Evolutionary conservation across 2,797 vertebrate genomes (phyloP).

Genomic region (Prionace glauca): DNA sequence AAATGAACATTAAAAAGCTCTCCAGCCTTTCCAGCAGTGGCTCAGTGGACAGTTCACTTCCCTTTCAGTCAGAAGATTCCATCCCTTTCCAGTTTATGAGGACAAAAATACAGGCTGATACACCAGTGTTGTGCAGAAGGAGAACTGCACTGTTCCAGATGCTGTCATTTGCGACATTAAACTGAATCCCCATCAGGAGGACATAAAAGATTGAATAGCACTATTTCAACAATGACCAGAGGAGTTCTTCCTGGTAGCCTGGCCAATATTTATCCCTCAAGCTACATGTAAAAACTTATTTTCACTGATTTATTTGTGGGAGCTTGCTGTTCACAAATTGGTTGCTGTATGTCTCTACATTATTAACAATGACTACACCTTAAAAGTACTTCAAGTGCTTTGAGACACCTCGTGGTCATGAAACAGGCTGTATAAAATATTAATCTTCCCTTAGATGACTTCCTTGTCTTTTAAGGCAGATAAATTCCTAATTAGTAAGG

Average conservation of each 20-base stretch:
- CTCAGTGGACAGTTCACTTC: too few species aligned
- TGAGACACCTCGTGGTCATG: not conserved
- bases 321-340: not conserved
- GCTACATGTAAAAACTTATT: not conserved
- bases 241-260: not conserved
- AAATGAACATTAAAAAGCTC: too few species aligned
- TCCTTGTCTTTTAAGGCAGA: not conserved
- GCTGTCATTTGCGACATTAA: not conserved
- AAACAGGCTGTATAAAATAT: not conserved
- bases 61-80: not conserved
- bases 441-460: not conserved
- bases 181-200: not conserved
- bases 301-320: not conserved
- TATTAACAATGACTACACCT: not conserved
- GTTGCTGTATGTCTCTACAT: not conserved
- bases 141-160: not conserved
- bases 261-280: not conserved
- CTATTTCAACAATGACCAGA: not conserved
- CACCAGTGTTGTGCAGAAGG: not conserved
- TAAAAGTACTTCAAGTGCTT: not conserved
- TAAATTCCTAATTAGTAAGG: too few species aligned
- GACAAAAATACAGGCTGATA: not conserved
- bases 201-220: not conserved
- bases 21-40: too few species aligned
- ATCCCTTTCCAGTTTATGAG: not conserved